phyloP scores from a whole-genome alignment of 2,888 invertebrate genomes.

The Luperina testacea region DNA sequence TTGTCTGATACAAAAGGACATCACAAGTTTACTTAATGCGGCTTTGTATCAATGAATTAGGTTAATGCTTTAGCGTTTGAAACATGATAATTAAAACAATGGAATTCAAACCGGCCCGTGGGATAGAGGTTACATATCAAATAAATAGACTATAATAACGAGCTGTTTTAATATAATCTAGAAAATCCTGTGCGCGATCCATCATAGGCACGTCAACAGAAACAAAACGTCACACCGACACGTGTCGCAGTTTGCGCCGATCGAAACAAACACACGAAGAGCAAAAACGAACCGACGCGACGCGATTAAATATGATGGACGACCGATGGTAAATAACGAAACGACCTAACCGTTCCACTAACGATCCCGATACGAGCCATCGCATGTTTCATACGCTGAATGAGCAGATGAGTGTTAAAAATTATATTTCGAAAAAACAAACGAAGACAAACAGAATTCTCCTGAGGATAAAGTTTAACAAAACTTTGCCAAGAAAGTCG shows the following conservation, averaged over 20 bases:
- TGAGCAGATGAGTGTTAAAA: constrained; percentile 75
- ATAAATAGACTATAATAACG: constrained; percentile 50
- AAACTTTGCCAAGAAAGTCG: constrained; percentile 56
- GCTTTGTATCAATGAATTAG: constrained; percentile 14
- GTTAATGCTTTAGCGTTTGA: constrained; percentile 22
- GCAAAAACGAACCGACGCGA: constrained; percentile 75
- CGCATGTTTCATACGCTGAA: constrained; percentile 78
- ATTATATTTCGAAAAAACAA: constrained; percentile 60
- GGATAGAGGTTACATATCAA: constrained; percentile 21
- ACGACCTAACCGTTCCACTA: constrained; percentile 82
- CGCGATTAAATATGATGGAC: constrained; percentile 87
- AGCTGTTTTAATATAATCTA: constrained; percentile 59
- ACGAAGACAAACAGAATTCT: constrained; percentile 51
- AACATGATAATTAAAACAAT: constrained; percentile 28
- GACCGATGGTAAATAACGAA: constrained; percentile 80
- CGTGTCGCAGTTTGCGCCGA: constrained; percentile 76
- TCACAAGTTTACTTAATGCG: constrained; percentile 33
- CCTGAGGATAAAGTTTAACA: constrained; percentile 46
- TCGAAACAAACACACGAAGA: constrained; percentile 69
- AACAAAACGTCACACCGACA: constrained; percentile 77
- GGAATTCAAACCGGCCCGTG: constrained; percentile 13
- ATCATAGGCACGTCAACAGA: constrained; percentile 75
- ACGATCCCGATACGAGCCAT: constrained; percentile 79
- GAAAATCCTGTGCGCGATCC: constrained; percentile 71
- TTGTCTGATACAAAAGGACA: constrained; percentile 43